Evolutionary conservation across 2,113 vertebrate species (phyloP).

Genomic region (Percopsis transmontana): DNA sequence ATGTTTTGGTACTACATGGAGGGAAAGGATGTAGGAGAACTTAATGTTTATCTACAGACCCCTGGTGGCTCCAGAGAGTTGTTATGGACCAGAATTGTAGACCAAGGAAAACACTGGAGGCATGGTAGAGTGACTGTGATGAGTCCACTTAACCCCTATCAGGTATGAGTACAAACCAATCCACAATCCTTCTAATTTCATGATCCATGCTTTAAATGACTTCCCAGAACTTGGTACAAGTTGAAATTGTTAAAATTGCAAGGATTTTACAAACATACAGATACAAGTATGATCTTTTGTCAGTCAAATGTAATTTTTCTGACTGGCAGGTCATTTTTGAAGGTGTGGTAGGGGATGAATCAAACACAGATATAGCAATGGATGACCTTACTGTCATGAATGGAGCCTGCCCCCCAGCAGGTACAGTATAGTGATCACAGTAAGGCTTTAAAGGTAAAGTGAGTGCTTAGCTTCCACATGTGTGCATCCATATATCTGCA

Average conservation of each 20-base stretch:
- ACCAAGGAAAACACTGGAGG: constrained; percentile 75
- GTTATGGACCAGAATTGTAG: constrained; percentile 66
- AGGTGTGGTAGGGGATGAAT: constrained; percentile 55
- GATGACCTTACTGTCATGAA: constrained; percentile 75
- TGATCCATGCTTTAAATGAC: too few relatives aligned
- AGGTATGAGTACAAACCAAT: constrained; percentile 47
- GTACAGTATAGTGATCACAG: constrained; percentile 25
- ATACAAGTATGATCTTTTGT: neutral
- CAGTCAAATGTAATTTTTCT: constrained; percentile 10
- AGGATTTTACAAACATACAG: neutral
- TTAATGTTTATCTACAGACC: constrained; percentile 65
- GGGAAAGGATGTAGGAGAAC: constrained; percentile 61
- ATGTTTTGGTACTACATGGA: constrained; percentile 81
- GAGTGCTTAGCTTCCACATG: too few relatives aligned
- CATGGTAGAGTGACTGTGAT: constrained; percentile 69
- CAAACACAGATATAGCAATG: constrained; percentile 68
- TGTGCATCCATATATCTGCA: neutral
- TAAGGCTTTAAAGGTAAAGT: too few relatives aligned
- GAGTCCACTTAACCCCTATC: constrained; percentile 57
- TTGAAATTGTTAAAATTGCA: neutral
- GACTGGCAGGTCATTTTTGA: constrained; percentile 75
- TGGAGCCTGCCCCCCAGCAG: constrained; percentile 68
- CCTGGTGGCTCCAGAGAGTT: neutral
- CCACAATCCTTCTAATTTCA: neutral
- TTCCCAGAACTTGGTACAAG: neutral